These are phyloP conservation scores for Martes flavigula DNA, from an alignment of 2,797 vertebrate genomes.

Conservation along the genomic window DNA sequence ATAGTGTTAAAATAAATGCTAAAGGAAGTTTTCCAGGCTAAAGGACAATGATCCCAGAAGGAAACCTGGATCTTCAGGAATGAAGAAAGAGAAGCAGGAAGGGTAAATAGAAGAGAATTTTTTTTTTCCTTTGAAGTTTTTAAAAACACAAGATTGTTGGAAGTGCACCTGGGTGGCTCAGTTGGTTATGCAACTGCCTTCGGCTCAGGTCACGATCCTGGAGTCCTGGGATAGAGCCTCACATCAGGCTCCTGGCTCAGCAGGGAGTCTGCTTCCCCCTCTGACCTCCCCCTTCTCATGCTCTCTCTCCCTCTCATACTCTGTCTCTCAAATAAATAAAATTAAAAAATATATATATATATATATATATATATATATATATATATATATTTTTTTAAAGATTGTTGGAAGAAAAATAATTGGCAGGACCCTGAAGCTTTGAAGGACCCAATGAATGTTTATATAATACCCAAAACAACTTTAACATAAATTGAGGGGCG, in stretches of 20 bases:
- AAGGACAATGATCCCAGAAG: neutral
- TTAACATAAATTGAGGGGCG: neutral
- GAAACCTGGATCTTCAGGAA: neutral
- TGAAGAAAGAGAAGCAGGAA: neutral
- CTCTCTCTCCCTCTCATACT: no score
- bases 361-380: no score
- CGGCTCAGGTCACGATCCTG: no score
- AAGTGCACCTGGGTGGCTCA: neutral
- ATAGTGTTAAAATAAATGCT: neutral
- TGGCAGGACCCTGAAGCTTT: neutral
- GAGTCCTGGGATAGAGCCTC: no score
- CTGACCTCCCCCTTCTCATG: no score
- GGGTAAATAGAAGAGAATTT: neutral
- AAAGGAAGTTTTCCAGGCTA: neutral
- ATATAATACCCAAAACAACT: neutral
- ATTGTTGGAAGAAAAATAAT: neutral
- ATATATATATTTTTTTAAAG: neutral
- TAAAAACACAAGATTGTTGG: neutral
- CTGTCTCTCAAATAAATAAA: no score
- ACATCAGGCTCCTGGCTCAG: no score
- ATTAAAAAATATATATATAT: no score
- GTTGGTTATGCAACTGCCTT: no score
- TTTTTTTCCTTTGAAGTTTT: neutral
- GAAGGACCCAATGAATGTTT: neutral
- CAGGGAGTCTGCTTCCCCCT: no score